Conservation (phyloP, 2,888 invertebrate species). For the Drosophila merina region DNA sequence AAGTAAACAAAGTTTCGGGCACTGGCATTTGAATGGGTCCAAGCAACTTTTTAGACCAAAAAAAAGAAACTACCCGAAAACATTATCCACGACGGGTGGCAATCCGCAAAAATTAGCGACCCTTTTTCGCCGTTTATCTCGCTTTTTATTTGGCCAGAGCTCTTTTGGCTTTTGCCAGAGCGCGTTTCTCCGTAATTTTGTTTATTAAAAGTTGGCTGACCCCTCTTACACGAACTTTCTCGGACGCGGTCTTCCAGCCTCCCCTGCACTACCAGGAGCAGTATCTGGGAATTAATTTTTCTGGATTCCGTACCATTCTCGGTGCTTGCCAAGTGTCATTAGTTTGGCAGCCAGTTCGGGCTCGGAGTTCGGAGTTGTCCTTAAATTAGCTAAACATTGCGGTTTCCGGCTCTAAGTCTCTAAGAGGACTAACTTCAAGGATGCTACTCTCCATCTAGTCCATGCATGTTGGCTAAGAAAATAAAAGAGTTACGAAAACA, state of each 20-base stretch:
- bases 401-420: slow-evolving; percentile 39
- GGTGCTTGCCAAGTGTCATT: slow-evolving; percentile 71
- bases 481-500: not conserved
- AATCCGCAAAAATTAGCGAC: slow-evolving; percentile 42
- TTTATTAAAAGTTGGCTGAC: slow-evolving; percentile 76
- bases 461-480: not conserved
- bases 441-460: not conserved
- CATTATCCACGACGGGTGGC: slow-evolving; percentile 10
- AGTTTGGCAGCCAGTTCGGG: slow-evolving; percentile 64
- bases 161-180: slow-evolving; percentile 37
- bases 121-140: slow-evolving; percentile 64
- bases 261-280: not conserved
- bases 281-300: slow-evolving; percentile 67
- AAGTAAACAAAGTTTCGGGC: slow-evolving; percentile 33
- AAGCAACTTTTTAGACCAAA: slow-evolving; percentile 20
- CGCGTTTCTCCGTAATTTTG: slow-evolving; percentile 69
- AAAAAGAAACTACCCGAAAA: slow-evolving; percentile 6
- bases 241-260: not conserved
- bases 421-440: not conserved
- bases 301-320: slow-evolving; percentile 41
- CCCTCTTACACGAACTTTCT: slow-evolving; percentile 8
- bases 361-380: slow-evolving; percentile 69
- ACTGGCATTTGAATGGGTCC: not conserved
- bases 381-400: slow-evolving; percentile 80
- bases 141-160: slow-evolving; percentile 66